These are phyloP conservation scores for Sericinus montela DNA, from an alignment of 2,888 invertebrate species.

Conservation along the genomic window DNA sequence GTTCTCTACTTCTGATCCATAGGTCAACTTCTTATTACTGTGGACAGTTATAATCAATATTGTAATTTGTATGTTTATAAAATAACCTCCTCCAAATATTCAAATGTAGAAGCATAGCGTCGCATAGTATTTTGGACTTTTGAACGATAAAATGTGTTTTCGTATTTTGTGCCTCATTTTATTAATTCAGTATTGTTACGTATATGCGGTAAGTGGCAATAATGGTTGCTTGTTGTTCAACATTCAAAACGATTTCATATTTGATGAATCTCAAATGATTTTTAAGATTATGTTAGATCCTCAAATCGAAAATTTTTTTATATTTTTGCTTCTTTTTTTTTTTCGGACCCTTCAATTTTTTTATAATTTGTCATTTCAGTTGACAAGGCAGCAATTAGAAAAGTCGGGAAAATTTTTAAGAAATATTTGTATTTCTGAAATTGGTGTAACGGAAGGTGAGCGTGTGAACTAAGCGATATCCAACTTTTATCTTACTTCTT, in stretches of 20 bases:
- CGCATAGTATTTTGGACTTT: background rate
- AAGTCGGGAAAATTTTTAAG: constrained; percentile 41
- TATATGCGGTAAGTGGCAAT: constrained; percentile 11
- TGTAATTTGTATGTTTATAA: constrained; percentile 1
- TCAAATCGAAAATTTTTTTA: no score
- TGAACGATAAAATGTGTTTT: no score
- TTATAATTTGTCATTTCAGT: constrained; percentile 28
- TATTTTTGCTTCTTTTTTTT: no score
- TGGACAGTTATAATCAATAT: background rate
- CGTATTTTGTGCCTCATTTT: constrained; percentile 5
- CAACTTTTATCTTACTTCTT: no score
- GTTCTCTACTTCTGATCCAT: background rate
- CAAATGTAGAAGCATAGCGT: background rate
- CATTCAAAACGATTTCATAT: no score
- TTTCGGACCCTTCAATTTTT: no score
- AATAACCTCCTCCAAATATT: constrained; percentile 1
- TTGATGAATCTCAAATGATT: no score
- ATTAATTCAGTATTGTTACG: background rate
- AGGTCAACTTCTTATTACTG: background rate
- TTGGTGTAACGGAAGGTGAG: constrained; percentile 44
- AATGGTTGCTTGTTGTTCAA: no score
- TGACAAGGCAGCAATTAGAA: constrained; percentile 47
- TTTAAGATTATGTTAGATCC: no score
- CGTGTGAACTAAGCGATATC: no score
- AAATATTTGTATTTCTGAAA: constrained; percentile 45